A percentile compares a stretch with the other conserved stretches of the same genome.
phyloP scores from a whole-genome alignment of 2,888 invertebrate species.

The Thymelicus lineola region DNA sequence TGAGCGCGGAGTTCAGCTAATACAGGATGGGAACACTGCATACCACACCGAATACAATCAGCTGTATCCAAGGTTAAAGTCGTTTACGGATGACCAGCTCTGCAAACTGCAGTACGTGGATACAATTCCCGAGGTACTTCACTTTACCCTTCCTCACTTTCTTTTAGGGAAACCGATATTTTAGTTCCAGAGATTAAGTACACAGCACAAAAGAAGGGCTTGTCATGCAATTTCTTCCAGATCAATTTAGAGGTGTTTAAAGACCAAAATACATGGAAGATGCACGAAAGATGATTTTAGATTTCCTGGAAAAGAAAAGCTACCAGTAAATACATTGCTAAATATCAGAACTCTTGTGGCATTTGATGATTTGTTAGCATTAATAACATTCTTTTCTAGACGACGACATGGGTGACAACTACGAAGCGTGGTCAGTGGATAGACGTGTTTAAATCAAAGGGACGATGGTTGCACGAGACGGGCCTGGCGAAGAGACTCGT shows the following conservation, averaged over 20 bases:
- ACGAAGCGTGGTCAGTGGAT: conserved; percentile 63
- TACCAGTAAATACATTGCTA: no score
- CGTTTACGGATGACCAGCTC: conserved; percentile 65
- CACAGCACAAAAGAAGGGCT: no score
- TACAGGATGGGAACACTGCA: conserved; percentile 63
- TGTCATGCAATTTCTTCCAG: no score
- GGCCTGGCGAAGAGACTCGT: conserved; percentile 61
- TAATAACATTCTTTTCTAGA: conserved; percentile 45
- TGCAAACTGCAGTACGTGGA: conserved; percentile 71
- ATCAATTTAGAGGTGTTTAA: no score
- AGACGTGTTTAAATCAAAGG: conserved; percentile 54
- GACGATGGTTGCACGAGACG: conserved; percentile 65
- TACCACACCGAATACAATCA: conserved; percentile 73
- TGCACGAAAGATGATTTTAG: no score
- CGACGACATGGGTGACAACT: conserved; percentile 60
- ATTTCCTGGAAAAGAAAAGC: no score
- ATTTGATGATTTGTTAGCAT: no score
- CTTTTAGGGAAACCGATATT: no score
- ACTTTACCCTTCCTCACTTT: not conserved
- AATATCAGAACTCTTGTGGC: no score
- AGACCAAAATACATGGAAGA: no score
- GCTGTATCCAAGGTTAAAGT: conserved; percentile 63
- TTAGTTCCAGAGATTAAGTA: no score
- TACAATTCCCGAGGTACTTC: conserved; percentile 66
- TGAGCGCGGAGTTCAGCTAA: conserved; percentile 59